A percentile compares a stretch with the other conserved stretches of the same genome.
These are phyloP conservation scores for Merodon equestris DNA, from an alignment of 2,888 invertebrate genomes.

Conservation along the genomic window DNA sequence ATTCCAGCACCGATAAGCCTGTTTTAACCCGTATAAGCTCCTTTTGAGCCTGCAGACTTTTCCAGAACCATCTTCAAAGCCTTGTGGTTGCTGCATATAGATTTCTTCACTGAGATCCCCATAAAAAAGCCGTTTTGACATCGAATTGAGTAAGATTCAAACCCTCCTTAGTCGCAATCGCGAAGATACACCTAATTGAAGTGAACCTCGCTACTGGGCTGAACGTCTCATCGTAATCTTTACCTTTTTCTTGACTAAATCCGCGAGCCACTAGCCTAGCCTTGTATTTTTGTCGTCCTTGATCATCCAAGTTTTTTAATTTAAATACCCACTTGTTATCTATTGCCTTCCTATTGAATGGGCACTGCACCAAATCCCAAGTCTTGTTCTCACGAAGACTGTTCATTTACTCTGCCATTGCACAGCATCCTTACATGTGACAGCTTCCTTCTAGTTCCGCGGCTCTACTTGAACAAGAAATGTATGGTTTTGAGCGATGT, in stretches of 20 bases:
- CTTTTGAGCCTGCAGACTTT: conserved; percentile 68
- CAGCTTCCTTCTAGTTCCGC: conserved; percentile 55
- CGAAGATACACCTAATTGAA: conserved; percentile 67
- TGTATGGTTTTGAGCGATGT: conserved; percentile 21
- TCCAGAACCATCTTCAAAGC: conserved; percentile 63
- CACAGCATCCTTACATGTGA: conserved; percentile 43
- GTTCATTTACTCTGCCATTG: conserved; percentile 63
- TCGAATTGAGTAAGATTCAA: conserved; percentile 48
- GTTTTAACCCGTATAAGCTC: conserved; percentile 70
- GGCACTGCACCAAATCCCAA: conserved; percentile 57
- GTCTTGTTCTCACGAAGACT: conserved; percentile 62
- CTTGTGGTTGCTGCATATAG: conserved; percentile 59
- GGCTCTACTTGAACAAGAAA: conserved; percentile 56
- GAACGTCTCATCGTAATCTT: conserved; percentile 72
- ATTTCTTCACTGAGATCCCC: conserved; percentile 48
- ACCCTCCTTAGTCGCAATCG: conserved; percentile 50
- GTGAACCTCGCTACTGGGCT: conserved; percentile 71
- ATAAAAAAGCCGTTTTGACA: conserved; percentile 64
- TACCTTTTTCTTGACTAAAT: conserved; percentile 70
- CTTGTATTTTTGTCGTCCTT: conserved; percentile 70
- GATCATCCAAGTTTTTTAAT: conserved; percentile 60
- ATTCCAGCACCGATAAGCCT: conserved; percentile 71
- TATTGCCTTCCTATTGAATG: conserved; percentile 62
- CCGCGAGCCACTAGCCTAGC: no score
- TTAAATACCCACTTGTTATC: conserved; percentile 71